phyloP scores from a whole-genome alignment of 2,113 vertebrate species.

The Solea solea region DNA sequence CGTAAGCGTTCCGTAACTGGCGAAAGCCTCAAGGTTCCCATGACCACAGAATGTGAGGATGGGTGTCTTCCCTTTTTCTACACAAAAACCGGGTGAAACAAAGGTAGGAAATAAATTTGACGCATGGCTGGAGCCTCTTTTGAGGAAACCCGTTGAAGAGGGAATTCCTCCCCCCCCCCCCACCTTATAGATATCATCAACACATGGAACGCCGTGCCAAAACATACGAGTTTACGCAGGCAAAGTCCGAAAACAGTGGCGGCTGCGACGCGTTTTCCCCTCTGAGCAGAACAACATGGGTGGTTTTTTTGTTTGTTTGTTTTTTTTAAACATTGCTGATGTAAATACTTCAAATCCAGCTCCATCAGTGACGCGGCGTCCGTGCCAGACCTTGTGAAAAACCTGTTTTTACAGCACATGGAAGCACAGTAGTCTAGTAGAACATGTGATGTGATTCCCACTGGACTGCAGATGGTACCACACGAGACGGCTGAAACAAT shows the following conservation, averaged over 20 bases:
- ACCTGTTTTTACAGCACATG: not conserved
- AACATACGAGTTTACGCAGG: not conserved
- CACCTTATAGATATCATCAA: conserved; percentile 41
- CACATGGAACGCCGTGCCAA: conserved; percentile 31
- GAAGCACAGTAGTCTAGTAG: not conserved
- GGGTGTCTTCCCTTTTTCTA: conserved; percentile 19
- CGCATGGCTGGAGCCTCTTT: conserved; percentile 50
- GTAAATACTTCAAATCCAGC: not conserved
- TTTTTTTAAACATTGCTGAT: conserved; percentile 1
- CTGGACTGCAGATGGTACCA: too few species aligned
- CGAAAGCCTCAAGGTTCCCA: conserved; percentile 30
- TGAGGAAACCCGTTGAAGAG: conserved; percentile 71
- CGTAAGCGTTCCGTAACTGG: not conserved
- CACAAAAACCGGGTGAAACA: conserved; percentile 47
- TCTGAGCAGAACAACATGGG: not conserved
- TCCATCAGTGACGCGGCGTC: too few species aligned
- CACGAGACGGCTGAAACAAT: not conserved
- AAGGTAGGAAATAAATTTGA: conserved; percentile 74
- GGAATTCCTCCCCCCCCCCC: conserved; percentile 73
- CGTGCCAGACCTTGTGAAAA: not conserved
- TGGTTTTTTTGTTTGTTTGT: not conserved
- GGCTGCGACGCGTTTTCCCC: conserved; percentile 10
- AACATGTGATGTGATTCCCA: not conserved
- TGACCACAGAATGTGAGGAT: conserved; percentile 26
- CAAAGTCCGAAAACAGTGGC: not conserved